phyloP scores from a whole-genome alignment of 2,113 vertebrate species.

The Rhipidura dahli region DNA sequence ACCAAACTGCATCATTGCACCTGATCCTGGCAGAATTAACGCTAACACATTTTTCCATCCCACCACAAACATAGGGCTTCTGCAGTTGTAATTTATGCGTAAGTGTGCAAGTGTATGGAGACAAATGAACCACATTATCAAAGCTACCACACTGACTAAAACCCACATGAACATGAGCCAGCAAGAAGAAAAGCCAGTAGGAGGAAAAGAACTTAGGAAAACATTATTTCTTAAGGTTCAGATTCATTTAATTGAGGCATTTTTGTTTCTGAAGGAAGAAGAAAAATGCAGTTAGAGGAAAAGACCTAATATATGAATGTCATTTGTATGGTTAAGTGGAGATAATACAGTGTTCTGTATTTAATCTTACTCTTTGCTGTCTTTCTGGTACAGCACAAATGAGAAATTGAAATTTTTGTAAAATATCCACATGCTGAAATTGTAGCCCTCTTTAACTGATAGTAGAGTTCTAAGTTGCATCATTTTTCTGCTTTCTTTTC shows the following conservation, averaged over 20 bases:
- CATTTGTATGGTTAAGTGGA: constrained; percentile 46
- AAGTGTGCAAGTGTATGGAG: neutral
- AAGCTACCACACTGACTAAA: neutral
- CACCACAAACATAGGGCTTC: neutral
- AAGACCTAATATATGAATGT: constrained; percentile 40
- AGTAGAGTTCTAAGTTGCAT: neutral
- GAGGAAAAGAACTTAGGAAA: constrained; percentile 36
- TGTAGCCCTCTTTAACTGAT: constrained; percentile 28
- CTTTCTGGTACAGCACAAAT: constrained; percentile 18
- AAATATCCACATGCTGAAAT: constrained; percentile 43
- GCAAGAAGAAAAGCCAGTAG: neutral
- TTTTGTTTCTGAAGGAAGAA: constrained; percentile 65
- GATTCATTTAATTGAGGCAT: constrained; percentile 45
- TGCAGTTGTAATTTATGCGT: neutral
- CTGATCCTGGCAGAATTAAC: neutral
- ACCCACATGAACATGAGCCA: neutral
- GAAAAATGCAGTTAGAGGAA: constrained; percentile 57
- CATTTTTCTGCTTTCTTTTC: neutral
- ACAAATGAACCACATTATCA: neutral
- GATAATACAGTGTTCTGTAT: constrained; percentile 26
- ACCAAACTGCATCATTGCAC: neutral
- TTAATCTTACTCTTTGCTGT: constrained; percentile 35
- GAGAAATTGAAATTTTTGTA: constrained; percentile 53
- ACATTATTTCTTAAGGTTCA: constrained; percentile 39
- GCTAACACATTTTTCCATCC: neutral